These are phyloP conservation scores for Lochmaea capreae DNA, from an alignment of 2,888 invertebrate species.

Conservation along the genomic window DNA sequence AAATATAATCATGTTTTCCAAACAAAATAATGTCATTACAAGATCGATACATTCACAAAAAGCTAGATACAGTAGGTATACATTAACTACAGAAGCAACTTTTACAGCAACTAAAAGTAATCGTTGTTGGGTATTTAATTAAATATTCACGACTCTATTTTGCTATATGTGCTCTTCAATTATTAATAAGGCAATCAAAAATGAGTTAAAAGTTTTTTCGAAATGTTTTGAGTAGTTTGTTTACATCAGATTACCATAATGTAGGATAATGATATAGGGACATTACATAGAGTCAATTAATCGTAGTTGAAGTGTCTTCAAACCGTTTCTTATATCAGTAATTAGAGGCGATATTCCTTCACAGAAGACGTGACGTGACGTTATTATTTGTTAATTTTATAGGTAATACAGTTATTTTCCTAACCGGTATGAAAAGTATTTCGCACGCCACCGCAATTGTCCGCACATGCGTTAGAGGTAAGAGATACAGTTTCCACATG, in stretches of 20 bases:
- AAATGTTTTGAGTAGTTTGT: neutral
- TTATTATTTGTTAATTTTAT: no score
- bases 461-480: no score
- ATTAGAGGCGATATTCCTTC: neutral
- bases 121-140: constrained; percentile 12
- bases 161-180: constrained; percentile 4
- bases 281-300: neutral
- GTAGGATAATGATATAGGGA: neutral
- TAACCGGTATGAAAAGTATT: no score
- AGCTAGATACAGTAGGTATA: neutral
- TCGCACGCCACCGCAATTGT: no score
- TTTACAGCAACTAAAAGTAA: neutral
- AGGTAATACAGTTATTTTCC: no score
- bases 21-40: constrained; percentile 52
- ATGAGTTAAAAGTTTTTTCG: constrained; percentile 3
- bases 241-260: neutral
- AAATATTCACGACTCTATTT: constrained; percentile 5
- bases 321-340: no score
- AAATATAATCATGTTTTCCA: constrained; percentile 54
- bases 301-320: neutral
- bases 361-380: no score
- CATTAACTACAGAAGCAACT: neutral
- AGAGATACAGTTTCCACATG: no score
- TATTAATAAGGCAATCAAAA: constrained; percentile 10
- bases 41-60: constrained; percentile 35